Base-by-base conservation (phyloP, 2,797 vertebrate species). In the Podarcis lilfordi region DNA sequence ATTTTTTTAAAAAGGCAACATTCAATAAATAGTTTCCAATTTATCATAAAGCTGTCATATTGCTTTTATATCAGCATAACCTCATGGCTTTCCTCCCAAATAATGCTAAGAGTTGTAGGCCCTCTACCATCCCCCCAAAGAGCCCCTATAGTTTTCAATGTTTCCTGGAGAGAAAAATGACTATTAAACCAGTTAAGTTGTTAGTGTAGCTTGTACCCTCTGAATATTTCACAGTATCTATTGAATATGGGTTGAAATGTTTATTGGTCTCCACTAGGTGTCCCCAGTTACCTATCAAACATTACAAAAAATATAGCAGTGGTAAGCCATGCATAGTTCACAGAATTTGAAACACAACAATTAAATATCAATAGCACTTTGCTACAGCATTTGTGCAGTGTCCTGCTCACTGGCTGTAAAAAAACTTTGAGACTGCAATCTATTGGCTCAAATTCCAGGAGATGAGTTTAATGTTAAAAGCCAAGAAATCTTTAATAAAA, bases 201-300 rank as follows among this genome's bases (percentile, higher is more conserved):
- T 68, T 69, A 69, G 29, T 32, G 13, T 71, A n/a, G 32, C 21
- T 6, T 43, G 13, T 37, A 50, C 9, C 9, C 15, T 72, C 17
- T 3, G 29, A 68, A 55, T 71, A 32, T 15, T 32, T 66, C 29
- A 55, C 21, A 1, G 5, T 23, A 59, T 21, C 25, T 6, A n/a
- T 45, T 15, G 27, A 19, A 4, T 29, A 40, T 5, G 2, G n/a
- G 3, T 32, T 86, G 94, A 87, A 88, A 71, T 86, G 25, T 15
- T n/a, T 0, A 1, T 0, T 1, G 0, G 0, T 0, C 0, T 50
- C 86, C 92, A 77, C 81, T 0, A 91, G 87, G 4, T 43, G 91
- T 69, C 80, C 85, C 77, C 1, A 17, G 2, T 2, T 9, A 72
- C 3, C 86, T 61, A 64, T 6, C 82, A 3, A 1, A 80, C 89